Percentiles rank a stretch among this genome's conserved stretches.
These are phyloP conservation scores for Phenganax stokvisi DNA, from an alignment of 92 coral and sea anemone species.

Conservation along the genomic window DNA sequence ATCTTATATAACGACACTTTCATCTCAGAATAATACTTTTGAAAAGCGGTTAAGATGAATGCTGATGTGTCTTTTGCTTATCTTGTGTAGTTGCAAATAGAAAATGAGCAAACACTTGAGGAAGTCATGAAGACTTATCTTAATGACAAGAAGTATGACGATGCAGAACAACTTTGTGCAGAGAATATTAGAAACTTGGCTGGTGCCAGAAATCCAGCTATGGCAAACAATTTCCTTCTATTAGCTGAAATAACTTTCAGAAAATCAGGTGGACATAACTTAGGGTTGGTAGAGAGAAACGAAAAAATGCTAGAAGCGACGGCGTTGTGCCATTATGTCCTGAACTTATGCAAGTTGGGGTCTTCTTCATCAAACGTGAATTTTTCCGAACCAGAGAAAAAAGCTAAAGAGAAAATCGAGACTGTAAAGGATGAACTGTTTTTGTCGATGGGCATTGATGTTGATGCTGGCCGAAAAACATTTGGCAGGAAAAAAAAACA, in stretches of 20 bases:
- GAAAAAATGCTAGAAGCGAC: constrained; percentile 3
- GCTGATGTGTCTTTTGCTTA: constrained; percentile 1
- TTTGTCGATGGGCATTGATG: constrained; percentile 16
- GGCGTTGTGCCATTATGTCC: constrained; percentile 20
- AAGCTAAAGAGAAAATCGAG: constrained; percentile 1
- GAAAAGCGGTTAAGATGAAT: not conserved
- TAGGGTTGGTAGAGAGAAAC: constrained; percentile 7
- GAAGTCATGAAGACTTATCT: constrained; percentile 5
- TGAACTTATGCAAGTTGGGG: constrained; percentile 9
- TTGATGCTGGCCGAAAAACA: not conserved
- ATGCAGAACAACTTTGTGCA: constrained; percentile 12
- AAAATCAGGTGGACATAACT: not conserved
- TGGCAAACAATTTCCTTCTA: constrained; percentile 4
- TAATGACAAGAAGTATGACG: not conserved
- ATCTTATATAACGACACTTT: not conserved
- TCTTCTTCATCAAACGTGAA: constrained; percentile 5
- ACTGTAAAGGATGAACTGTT: constrained; percentile 9
- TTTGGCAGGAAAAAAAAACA: not conserved
- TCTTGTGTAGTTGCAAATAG: not conserved
- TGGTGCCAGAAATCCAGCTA: not conserved
- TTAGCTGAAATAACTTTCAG: constrained; percentile 9
- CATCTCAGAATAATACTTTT: not conserved
- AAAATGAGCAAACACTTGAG: not conserved
- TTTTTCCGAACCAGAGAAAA: constrained; percentile 8
- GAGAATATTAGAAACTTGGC: not conserved